A percentile compares a stretch with the other conserved stretches of the same genome.
These are phyloP conservation scores for Crocodylus rhombifer DNA, from an alignment of 2,797 vertebrate genomes.

Conservation along the genomic window DNA sequence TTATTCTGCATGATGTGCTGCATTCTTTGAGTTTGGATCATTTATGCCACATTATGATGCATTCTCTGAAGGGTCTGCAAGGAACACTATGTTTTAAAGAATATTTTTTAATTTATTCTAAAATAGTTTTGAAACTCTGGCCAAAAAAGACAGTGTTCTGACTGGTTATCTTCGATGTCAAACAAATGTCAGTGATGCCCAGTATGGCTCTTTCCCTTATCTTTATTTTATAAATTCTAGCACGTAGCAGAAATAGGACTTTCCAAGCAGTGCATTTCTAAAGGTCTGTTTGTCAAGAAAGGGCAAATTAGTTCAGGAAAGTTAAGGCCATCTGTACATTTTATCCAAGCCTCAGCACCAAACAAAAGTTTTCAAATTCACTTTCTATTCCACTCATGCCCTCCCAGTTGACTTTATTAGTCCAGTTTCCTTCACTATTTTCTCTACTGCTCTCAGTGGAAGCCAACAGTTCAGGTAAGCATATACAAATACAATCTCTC, in stretches of 20 bases:
- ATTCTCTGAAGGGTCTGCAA: not conserved
- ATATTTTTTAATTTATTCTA: not conserved
- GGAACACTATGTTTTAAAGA: conserved; percentile 11
- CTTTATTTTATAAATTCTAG: not conserved
- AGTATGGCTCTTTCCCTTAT: not conserved
- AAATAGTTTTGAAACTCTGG: conserved; percentile 25
- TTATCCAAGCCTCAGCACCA: not conserved
- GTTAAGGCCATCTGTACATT: not conserved
- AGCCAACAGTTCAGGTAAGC: not conserved
- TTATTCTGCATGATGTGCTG: not conserved
- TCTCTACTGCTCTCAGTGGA: not conserved
- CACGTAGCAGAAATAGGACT: not conserved
- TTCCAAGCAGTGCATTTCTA: not conserved
- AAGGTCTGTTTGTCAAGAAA: not conserved
- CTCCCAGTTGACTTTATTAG: not conserved
- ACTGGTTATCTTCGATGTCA: not conserved
- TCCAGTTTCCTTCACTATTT: not conserved
- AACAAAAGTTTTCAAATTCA: not conserved
- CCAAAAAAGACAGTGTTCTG: conserved; percentile 11
- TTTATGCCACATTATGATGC: not conserved
- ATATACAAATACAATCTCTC: not conserved
- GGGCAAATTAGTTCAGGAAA: not conserved
- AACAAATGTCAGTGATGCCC: not conserved
- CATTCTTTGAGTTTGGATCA: not conserved
- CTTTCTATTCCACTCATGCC: not conserved